Percentiles rank a stretch among this genome's conserved stretches.
phyloP scores from a whole-genome alignment of 2,888 invertebrate species.

The Lamproptera curius region DNA sequence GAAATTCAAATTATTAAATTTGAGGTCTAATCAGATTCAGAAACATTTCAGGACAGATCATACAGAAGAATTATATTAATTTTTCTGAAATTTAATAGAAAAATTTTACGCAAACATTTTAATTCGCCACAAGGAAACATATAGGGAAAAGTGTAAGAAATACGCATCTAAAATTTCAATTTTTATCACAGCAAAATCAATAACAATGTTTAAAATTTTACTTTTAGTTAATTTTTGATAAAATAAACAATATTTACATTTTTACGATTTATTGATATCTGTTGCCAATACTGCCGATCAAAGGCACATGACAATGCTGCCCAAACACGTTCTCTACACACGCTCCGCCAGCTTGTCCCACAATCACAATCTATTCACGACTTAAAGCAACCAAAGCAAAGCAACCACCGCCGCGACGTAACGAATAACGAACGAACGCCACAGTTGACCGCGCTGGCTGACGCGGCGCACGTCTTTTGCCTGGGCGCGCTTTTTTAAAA shows the following conservation, averaged over 20 bases:
- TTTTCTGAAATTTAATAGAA: too few species aligned
- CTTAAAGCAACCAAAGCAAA: conserved; percentile 27
- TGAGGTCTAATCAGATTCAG: too few species aligned
- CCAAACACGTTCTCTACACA: conserved; percentile 66
- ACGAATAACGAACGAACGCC: conserved; percentile 28
- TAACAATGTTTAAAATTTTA: too few species aligned
- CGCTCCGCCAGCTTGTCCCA: conserved; percentile 60
- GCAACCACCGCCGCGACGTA: conserved; percentile 23
- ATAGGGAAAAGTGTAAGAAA: too few species aligned
- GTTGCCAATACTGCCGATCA: conserved; percentile 20
- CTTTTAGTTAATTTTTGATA: too few species aligned
- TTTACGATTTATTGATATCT: not conserved
- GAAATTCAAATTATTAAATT: too few species aligned
- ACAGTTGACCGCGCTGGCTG: conserved; percentile 64
- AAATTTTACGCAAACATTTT: too few species aligned
- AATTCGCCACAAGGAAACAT: too few species aligned
- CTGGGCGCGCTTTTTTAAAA: conserved; percentile 31
- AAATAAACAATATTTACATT: not conserved
- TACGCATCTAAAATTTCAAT: too few species aligned
- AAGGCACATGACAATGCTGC: conserved; percentile 37
- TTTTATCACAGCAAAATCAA: too few species aligned
- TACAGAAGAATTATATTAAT: too few species aligned
- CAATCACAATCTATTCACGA: conserved; percentile 60
- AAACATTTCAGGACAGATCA: too few species aligned
- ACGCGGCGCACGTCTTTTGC: conserved; percentile 54